Evolutionary conservation across 2,888 invertebrate genomes (phyloP).

Genomic region (Xiphydria camelus): DNA sequence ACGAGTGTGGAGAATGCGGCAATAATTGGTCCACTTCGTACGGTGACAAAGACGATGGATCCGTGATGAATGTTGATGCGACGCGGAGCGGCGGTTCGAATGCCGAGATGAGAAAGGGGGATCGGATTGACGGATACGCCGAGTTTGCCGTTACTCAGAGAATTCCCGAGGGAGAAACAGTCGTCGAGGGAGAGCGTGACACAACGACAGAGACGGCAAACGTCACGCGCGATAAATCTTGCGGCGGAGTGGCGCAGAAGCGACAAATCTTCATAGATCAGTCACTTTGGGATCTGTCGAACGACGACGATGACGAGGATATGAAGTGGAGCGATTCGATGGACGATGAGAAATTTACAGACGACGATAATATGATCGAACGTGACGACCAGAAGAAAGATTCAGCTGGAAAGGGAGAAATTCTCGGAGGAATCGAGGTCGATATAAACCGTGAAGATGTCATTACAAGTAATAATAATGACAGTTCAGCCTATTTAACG

Average conservation of each 20-base stretch:
- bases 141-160: no score
- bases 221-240: no score
- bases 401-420: neutral
- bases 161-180: no score
- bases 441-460: neutral
- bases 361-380: neutral
- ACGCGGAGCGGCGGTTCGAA: no score
- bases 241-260: conserved; percentile 4
- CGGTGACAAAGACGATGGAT: no score
- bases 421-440: neutral
- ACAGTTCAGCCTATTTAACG: neutral
- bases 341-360: conserved; percentile 6
- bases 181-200: neutral
- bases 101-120: no score
- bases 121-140: no score
- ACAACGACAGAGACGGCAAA: neutral
- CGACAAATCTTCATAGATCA: conserved; percentile 23
- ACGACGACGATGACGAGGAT: conserved; percentile 13
- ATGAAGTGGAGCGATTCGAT: conserved; percentile 14
- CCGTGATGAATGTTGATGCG: no score
- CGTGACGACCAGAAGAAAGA: no score
- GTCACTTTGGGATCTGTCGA: conserved; percentile 23
- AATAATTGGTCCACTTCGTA: no score
- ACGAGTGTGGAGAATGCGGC: no score
- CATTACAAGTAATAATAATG: neutral